Evolutionary conservation across 2,888 invertebrate species (phyloP).

Genomic region (Protula sp.): DNA sequence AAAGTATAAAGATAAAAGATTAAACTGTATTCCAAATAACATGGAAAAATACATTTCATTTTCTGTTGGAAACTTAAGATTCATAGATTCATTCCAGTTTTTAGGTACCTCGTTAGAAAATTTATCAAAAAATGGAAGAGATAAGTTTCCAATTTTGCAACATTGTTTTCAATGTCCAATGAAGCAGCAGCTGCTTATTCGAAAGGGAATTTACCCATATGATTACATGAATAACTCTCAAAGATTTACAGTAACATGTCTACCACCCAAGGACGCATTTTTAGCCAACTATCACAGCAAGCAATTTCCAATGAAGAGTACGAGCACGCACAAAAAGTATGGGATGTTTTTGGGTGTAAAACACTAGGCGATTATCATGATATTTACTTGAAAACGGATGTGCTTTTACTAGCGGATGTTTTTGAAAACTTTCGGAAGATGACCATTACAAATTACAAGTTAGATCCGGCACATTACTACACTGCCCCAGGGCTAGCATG

Average conservation of each 20-base stretch:
- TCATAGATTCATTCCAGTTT: background rate
- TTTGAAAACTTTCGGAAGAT: conserved; percentile 19
- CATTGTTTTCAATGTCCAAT: no score
- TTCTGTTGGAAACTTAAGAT: no score
- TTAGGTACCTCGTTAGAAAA: no score
- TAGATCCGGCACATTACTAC: conserved; percentile 30
- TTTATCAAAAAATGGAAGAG: no score
- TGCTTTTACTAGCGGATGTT: conserved; percentile 5
- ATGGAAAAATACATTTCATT: no score
- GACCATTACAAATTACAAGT: conserved; percentile 21
- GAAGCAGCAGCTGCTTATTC: background rate
- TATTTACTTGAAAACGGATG: conserved; percentile 7
- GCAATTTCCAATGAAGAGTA: conserved; percentile 5
- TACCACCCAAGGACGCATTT: conserved; percentile 3
- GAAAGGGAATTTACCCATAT: conserved; percentile 7
- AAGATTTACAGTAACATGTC: background rate
- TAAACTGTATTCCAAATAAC: conserved; percentile 10
- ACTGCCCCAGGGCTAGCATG: conserved; percentile 34
- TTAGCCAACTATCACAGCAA: background rate
- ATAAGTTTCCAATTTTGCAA: no score
- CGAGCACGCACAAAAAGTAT: conserved; percentile 1
- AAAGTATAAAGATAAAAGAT: conserved; percentile 14
- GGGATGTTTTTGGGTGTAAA: background rate
- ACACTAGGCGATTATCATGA: conserved; percentile 6
- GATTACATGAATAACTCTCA: conserved; percentile 1